Conservation (phyloP, 2,113 vertebrate genomes). For the Microtus pennsylvanicus region DNA sequence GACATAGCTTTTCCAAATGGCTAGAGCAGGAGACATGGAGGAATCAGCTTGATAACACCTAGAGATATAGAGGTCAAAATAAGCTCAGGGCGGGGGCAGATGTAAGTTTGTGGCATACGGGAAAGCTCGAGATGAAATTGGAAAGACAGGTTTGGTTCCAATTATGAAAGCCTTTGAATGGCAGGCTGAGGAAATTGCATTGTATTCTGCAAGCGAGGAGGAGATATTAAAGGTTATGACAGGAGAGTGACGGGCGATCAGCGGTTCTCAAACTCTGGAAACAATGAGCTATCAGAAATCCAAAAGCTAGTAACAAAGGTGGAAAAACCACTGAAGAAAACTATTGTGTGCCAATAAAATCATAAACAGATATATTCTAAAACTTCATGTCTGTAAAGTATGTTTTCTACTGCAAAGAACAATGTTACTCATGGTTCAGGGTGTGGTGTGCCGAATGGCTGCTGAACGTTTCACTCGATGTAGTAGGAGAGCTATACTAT, state of each 20-base stretch:
- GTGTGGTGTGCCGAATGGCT: not conserved
- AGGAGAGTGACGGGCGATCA: not conserved
- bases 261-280: constrained; percentile 19
- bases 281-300: constrained; percentile 22
- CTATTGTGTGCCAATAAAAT: not conserved
- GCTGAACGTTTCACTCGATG: not conserved
- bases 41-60: not conserved
- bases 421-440: not conserved
- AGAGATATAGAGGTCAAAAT: not conserved
- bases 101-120: not conserved
- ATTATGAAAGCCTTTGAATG: constrained; percentile 55
- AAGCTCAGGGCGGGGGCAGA: not conserved
- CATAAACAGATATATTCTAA: not conserved
- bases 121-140: constrained; percentile 37
- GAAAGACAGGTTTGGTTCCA: not conserved
- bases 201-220: constrained; percentile 41
- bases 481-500: not conserved
- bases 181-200: constrained; percentile 39
- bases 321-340: constrained; percentile 26
- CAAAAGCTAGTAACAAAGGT: not conserved
- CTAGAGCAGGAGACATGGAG: not conserved
- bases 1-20: constrained; percentile 39
- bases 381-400: not conserved
- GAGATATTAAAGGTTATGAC: constrained; percentile 55
- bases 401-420: not conserved